Conservation (phyloP, 1,140 invertebrate species). For the Zaprionus gabonicus region DNA sequence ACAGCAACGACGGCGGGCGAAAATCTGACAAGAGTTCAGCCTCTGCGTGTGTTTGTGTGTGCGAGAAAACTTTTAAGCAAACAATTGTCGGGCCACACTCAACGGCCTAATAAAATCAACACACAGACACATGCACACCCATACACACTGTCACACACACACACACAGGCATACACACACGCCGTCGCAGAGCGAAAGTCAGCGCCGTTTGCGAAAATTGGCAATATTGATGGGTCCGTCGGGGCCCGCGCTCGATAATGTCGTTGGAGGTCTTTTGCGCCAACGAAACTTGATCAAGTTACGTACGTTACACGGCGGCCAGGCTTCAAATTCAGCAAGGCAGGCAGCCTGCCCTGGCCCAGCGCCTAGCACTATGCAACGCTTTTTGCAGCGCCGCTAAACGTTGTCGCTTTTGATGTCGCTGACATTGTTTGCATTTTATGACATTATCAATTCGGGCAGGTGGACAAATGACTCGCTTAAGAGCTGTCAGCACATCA, state of each 20-base stretch:
- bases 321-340: constrained; percentile 2
- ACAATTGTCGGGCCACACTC: constrained; percentile 59
- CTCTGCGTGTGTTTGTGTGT: constrained; percentile 20
- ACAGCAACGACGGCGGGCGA: background rate
- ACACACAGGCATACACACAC: background rate
- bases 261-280: constrained; percentile 13
- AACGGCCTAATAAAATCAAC: constrained; percentile 73
- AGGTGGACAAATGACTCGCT: constrained; percentile 48
- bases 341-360: background rate
- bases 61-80: constrained; percentile 74
- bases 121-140: constrained; percentile 18
- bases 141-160: constrained; percentile 17
- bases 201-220: constrained; percentile 28
- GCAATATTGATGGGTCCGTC: constrained; percentile 44
- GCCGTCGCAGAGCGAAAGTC: background rate
- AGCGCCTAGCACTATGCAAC: constrained; percentile 50
- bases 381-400: constrained; percentile 17
- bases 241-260: constrained; percentile 22
- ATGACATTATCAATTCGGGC: constrained; percentile 63
- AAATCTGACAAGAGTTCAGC: constrained; percentile 48
- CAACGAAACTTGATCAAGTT: constrained; percentile 24
- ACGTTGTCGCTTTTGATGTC: background rate
- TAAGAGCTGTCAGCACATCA: background rate
- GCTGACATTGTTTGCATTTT: constrained; percentile 52
- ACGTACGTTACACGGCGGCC: background rate